Conservation (phyloP, 2,113 vertebrate species). For the Glaucomys volans region DNA sequence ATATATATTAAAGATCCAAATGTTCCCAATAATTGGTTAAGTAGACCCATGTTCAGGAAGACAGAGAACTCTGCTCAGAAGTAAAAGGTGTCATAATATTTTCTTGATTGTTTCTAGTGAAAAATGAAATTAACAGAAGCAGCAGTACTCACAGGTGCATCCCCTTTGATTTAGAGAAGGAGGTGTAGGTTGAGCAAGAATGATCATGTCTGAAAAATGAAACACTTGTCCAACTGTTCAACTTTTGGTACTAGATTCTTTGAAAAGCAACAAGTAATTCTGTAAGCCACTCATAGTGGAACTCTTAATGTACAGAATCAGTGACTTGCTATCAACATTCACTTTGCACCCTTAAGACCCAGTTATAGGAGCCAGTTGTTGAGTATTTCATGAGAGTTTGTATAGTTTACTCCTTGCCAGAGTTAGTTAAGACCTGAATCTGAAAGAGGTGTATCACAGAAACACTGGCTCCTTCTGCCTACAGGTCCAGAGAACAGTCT, state of each 20-base stretch:
- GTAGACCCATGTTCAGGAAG: neutral
- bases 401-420: neutral
- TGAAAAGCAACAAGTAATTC: constrained; percentile 28
- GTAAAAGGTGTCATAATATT: neutral
- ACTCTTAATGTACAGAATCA: neutral
- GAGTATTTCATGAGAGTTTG: neutral
- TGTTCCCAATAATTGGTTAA: constrained; percentile 4
- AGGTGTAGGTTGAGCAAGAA: neutral
- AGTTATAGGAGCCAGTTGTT: neutral
- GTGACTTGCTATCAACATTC: neutral
- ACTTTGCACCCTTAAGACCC: neutral
- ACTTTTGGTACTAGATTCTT: neutral
- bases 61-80: neutral
- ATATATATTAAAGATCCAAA: neutral
- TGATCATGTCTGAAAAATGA: constrained; percentile 31
- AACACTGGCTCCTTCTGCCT: neutral
- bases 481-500: neutral
- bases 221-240: neutral
- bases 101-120: neutral
- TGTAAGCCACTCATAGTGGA: neutral
- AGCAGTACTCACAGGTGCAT: neutral
- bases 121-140: constrained; percentile 16
- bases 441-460: neutral
- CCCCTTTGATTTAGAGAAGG: constrained; percentile 31
- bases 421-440: neutral